These are phyloP conservation scores for Acrobasis repandana DNA, from an alignment of 2,888 invertebrate species.

Conservation along the genomic window DNA sequence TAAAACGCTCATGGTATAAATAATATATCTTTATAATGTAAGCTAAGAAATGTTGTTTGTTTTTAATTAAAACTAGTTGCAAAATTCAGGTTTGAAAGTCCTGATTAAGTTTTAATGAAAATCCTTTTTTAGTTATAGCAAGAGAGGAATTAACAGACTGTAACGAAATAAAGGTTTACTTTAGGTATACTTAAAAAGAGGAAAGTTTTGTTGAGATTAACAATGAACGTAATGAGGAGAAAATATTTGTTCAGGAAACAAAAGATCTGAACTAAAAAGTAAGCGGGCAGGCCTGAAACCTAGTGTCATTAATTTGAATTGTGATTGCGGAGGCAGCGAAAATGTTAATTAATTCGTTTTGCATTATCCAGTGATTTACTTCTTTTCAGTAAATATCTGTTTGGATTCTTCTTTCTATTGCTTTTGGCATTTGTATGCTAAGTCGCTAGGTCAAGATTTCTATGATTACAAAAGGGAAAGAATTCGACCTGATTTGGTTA, in stretches of 20 bases:
- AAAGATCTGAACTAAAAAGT: constrained; percentile 11
- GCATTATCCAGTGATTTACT: neutral
- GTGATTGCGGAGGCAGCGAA: constrained; percentile 16
- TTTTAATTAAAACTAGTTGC: neutral
- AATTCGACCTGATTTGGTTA: neutral
- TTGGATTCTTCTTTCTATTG: neutral
- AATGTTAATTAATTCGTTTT: constrained; percentile 9
- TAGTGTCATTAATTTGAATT: constrained; percentile 21
- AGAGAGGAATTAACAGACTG: constrained; percentile 24
- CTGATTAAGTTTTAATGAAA: constrained; percentile 13
- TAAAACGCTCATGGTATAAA: no score
- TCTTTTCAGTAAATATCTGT: neutral
- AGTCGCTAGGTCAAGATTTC: neutral
- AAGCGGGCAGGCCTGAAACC: constrained; percentile 1
- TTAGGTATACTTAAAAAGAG: constrained; percentile 10
- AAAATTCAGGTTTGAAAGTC: neutral
- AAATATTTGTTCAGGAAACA: constrained; percentile 7
- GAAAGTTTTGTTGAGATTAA: neutral
- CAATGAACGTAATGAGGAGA: constrained; percentile 5
- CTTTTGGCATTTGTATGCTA: neutral
- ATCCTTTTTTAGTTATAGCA: constrained; percentile 7
- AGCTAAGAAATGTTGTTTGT: neutral
- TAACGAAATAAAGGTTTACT: constrained; percentile 8
- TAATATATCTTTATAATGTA: neutral
- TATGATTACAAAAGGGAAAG: neutral